Evolutionary conservation across 1,140 invertebrate species (phyloP), one percentile per base, ranked within the genome.

Genomic region (Cylas formicarius): DNA sequence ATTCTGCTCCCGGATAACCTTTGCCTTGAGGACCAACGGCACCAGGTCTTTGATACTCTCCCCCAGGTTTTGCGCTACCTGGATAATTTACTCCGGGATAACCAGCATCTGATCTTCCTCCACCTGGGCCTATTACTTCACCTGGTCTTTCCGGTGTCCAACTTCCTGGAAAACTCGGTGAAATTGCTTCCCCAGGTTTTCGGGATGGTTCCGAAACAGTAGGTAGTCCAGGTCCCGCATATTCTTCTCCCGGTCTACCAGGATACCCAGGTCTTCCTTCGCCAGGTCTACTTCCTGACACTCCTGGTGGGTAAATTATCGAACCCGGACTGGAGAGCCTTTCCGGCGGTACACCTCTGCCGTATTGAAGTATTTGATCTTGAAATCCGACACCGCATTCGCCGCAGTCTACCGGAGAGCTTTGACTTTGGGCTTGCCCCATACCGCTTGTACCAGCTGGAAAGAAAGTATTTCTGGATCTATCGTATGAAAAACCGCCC

Each of bases 361-460:
- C 32, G 32, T 36, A 52, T 16, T 48, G 44, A 11, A 48, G 18
- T 6, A 11, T 24, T 43, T 50, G 50, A 14, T 56, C 43, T 41
- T 52, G 49, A 28, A 19, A 24, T 7, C 35, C 21, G 10, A 11
- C 31, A 27, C 38, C 37, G 47, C 63, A 64, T 14, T 60, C 60
- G 7, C 51, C 58, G 19, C 63, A 66, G 48, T 52, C 58, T 10
- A 62, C 31, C 21, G 61, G 52, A 37, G 43, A 44, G 42, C 57
- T 63, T 60, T 80, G 78, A 69, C 84, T 87, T 67, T 88, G 84
- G 1, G 83, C 82, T 70, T 85, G 82, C 2, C 82, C 83, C 80
- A 86, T 86, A 41, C 83, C 83, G 60, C 76, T 80, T 18, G 48
- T 57, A 16, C 61, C 62, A 50, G 44, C 62, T 63, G 39, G 16